A percentile compares a stretch with the other conserved stretches of the same genome.
These are phyloP conservation scores for Oligia latruncula DNA, from an alignment of 2,888 invertebrate genomes.

Conservation along the genomic window DNA sequence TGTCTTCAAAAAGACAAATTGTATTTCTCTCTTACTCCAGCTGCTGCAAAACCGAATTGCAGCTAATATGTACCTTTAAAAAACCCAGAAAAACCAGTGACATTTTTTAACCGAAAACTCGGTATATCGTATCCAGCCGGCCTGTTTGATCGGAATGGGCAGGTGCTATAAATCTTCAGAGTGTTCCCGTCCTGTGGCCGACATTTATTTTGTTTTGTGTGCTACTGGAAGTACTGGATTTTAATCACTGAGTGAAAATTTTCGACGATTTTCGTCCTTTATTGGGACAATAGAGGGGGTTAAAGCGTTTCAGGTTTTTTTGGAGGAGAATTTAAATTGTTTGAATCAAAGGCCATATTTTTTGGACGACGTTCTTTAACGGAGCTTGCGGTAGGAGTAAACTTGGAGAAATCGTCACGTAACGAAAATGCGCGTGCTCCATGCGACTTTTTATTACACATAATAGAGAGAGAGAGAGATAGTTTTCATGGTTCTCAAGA, in stretches of 20 bases:
- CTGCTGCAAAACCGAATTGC: conserved; percentile 3
- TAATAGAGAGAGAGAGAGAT: too few relatives aligned
- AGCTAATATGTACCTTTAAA: background rate
- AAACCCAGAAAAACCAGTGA: conserved; percentile 17
- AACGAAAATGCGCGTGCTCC: too few relatives aligned
- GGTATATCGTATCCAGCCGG: conserved; percentile 33
- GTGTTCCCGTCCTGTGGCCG: conserved; percentile 43
- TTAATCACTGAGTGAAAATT: conserved; percentile 49
- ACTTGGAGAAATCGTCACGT: too few relatives aligned
- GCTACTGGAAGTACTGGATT: conserved; percentile 18
- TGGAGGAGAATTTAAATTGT: background rate
- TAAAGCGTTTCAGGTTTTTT: background rate
- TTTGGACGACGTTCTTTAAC: background rate
- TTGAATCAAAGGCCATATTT: background rate
- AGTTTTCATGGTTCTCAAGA: too few relatives aligned
- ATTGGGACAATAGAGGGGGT: conserved; percentile 3
- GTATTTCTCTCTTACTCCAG: background rate
- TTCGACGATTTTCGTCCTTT: conserved; percentile 20
- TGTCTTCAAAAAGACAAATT: too few relatives aligned
- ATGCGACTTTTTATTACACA: too few relatives aligned
- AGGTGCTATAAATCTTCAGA: conserved; percentile 58
- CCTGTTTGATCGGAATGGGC: conserved; percentile 56
- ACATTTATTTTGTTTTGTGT: conserved; percentile 56
- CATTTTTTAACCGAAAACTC: conserved; percentile 23
- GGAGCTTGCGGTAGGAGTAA: too few relatives aligned